Evolutionary conservation across 2,888 invertebrate genomes (phyloP), one percentile per base, ranked within the genome.

Genomic region (Epinotia demarniana): DNA sequence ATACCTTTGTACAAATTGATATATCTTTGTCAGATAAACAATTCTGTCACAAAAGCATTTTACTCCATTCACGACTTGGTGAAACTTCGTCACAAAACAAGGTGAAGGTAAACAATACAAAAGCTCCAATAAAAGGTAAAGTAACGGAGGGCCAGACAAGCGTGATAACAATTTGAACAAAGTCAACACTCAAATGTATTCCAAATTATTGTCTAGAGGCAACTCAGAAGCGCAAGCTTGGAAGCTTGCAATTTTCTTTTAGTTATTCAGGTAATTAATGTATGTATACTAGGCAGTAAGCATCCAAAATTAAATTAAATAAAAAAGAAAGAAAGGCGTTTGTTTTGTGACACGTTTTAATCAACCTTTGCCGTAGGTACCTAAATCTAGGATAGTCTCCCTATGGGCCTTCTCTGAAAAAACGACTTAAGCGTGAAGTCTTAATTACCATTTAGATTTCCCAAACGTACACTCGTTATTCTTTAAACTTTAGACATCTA

Each of bases 371-470:
- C 43, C 43, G 33, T 3, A 33, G 6, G 0, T 33, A 27, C 3
- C 2, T 3, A 8, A 33, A 6, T 33, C 33, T 33, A 33, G 33
- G 23, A 27, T 27, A 27, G 23, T 27, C 2, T 33, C 33, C 33
- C 33, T 6, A 33, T 33, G 33, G 43, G 9, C 43, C 12, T 43
- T 43, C 9, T 11, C 11, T 12, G 43, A 43, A 43, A 43, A 43
- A 12, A 12, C 3, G 12, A 62, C 16, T 46, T 39, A n/a, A 61
- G 62, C 23, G 33, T 33, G 49, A 61, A 69, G 33, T 49, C 27
- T 61, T 49, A 70, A 53, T 70, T 61, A 33, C 13, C 33, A 0
- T 8, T 33, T 61, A 69, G 12, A 23, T 61, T 70, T 70, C 70
- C 27, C 70, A 70, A 49, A 70, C 49, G 70, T 70, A 33, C 8